Percentiles rank a stretch among this genome's conserved stretches.
Evolutionary conservation across 2,888 invertebrate genomes (phyloP).

Genomic region (Philereme transversata): DNA sequence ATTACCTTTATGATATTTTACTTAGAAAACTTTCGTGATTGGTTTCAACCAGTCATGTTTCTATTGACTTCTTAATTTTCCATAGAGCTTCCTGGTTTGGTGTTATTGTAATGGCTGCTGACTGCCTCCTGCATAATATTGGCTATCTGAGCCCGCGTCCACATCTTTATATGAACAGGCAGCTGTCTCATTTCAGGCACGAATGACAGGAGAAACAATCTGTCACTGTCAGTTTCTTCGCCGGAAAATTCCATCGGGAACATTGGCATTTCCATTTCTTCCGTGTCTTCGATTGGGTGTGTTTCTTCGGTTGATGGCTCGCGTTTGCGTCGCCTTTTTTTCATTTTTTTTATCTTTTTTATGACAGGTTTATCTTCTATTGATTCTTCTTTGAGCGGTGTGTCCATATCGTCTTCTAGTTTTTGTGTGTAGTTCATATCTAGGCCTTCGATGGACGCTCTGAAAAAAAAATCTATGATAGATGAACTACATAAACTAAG

Average conservation of each 20-base stretch:
- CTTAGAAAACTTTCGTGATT: too few species aligned
- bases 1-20: too few species aligned
- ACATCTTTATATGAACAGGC: conserved; percentile 74
- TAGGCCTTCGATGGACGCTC: conserved; percentile 8
- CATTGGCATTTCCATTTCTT: conserved; percentile 67
- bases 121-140: conserved; percentile 78
- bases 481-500: background rate
- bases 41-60: too few species aligned
- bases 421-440: conserved; percentile 9
- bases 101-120: conserved; percentile 60
- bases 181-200: conserved; percentile 73
- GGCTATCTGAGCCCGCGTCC: conserved; percentile 75
- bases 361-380: conserved; percentile 6
- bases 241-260: conserved; percentile 45
- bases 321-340: conserved; percentile 46
- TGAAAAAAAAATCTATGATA: conserved; percentile 8
- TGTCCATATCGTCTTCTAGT: conserved; percentile 30
- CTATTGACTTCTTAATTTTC: conserved; percentile 49
- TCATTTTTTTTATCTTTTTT: conserved; percentile 47
- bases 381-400: conserved; percentile 7
- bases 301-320: conserved; percentile 32
- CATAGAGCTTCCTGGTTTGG: conserved; percentile 44
- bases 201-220: conserved; percentile 70
- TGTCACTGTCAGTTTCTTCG: conserved; percentile 67
- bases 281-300: conserved; percentile 38